Percentiles rank a stretch among this genome's conserved stretches.
Conservation (phyloP, 2,888 invertebrate species). For the Dexiosoma caninum region DNA sequence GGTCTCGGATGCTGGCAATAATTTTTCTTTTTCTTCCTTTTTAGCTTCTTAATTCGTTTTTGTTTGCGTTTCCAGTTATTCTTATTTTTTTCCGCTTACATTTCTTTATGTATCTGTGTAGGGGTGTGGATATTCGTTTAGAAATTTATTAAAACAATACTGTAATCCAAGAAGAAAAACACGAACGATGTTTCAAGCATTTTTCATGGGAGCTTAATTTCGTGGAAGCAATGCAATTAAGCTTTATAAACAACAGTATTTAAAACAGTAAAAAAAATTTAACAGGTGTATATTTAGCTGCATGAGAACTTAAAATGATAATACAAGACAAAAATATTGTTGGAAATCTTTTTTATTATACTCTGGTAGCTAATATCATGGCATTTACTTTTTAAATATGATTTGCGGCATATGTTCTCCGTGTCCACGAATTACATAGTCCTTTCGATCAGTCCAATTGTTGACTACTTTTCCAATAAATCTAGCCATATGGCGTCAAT, state of each 20-base stretch:
- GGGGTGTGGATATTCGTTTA: not conserved
- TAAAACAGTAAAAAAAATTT: no score
- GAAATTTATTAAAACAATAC: constrained; percentile 9
- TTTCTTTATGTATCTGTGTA: not conserved
- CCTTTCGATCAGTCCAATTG: no score
- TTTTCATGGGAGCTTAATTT: constrained; percentile 20
- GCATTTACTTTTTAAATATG: no score
- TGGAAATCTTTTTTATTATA: no score
- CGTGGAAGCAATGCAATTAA: constrained; percentile 33
- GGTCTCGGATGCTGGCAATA: not conserved
- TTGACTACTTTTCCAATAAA: no score
- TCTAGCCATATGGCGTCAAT: no score
- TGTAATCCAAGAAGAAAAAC: not conserved
- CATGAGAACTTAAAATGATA: no score
- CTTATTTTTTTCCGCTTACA: not conserved
- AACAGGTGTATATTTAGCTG: no score
- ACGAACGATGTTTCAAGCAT: not conserved
- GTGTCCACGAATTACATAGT: no score
- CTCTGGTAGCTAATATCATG: no score
- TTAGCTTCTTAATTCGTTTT: not conserved
- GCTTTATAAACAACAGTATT: not conserved
- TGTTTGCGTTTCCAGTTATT: not conserved
- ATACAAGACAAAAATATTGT: no score
- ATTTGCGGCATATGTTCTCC: no score
- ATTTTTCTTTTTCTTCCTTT: not conserved